These are phyloP conservation scores for Cremastobaeus sp. DNA, from an alignment of 2,888 invertebrate genomes.

Conservation along the genomic window DNA sequence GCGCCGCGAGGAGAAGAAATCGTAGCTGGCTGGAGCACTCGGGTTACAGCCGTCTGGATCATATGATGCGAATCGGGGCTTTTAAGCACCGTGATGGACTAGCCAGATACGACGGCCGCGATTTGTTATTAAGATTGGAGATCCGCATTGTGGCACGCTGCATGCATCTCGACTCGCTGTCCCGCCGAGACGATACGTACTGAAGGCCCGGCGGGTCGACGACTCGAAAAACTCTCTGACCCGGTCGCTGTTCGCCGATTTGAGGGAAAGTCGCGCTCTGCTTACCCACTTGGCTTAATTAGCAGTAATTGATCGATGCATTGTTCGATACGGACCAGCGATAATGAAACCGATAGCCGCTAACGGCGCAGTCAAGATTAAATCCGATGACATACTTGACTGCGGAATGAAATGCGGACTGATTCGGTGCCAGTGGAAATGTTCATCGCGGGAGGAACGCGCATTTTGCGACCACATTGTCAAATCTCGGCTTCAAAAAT, in stretches of 20 bases:
- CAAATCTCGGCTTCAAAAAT: too few relatives aligned
- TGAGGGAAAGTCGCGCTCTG: background rate
- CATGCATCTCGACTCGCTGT: slow-evolving; percentile 16
- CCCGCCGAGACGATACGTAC: too few relatives aligned
- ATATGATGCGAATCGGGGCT: slow-evolving; percentile 37
- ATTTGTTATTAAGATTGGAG: slow-evolving; percentile 43
- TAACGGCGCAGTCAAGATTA: slow-evolving; percentile 11
- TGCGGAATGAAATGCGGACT: slow-evolving; percentile 30
- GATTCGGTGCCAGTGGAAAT: too few relatives aligned
- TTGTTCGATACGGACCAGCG: slow-evolving; percentile 6
- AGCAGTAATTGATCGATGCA: slow-evolving; percentile 7
- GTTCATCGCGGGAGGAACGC: slow-evolving; percentile 10
- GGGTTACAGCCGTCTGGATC: slow-evolving; percentile 44
- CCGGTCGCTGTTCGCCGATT: too few relatives aligned
- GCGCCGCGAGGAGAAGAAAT: slow-evolving; percentile 19
- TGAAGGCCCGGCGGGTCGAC: too few relatives aligned
- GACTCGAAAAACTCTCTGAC: too few relatives aligned
- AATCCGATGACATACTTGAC: background rate
- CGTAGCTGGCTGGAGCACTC: slow-evolving; percentile 29
- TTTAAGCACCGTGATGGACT: slow-evolving; percentile 39
- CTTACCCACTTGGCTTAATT: slow-evolving; percentile 10
- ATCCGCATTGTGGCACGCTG: slow-evolving; percentile 7
- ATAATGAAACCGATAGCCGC: slow-evolving; percentile 20
- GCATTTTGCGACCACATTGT: too few relatives aligned
- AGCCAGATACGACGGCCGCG: slow-evolving; percentile 35